Percentiles rank a stretch among this genome's conserved stretches.
These are phyloP conservation scores for Otus scops DNA, from an alignment of 2,797 vertebrate species.

Conservation along the genomic window DNA sequence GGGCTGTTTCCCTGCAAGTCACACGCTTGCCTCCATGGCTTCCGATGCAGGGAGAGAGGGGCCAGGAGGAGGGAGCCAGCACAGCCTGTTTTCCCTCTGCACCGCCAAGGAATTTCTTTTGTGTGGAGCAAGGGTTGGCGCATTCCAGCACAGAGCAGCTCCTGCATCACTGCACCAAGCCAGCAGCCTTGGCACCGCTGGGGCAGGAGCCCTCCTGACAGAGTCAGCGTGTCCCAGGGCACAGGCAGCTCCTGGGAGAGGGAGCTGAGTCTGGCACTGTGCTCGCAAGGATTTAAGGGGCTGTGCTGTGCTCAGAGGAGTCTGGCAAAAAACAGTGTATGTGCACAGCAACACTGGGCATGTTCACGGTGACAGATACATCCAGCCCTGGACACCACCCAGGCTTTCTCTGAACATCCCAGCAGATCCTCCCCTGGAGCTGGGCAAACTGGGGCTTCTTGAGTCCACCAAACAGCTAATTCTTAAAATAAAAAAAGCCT, in stretches of 20 bases:
- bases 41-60: background rate
- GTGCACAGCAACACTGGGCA: background rate
- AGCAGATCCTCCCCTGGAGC: background rate
- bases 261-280: background rate
- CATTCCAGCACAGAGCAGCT: background rate
- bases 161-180: background rate
- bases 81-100: background rate
- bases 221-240: accelerated
- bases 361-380: accelerated
- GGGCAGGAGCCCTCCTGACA: background rate
- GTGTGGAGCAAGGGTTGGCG: background rate
- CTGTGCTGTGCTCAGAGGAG: background rate
- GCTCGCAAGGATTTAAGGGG: background rate
- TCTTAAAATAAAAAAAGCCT: background rate
- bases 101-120: slow-evolving; percentile 25
- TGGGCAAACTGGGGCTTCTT: background rate
- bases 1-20: background rate
- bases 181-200: accelerated
- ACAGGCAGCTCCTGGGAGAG: background rate
- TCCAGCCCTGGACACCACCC: background rate
- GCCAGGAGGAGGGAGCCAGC: slow-evolving; percentile 27
- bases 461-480: background rate
- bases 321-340: background rate
- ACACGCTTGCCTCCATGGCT: background rate
- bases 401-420: background rate